Evolutionary conservation across 1,140 invertebrate genomes (phyloP).

Genomic region (Drosophila equinoxialis): DNA sequence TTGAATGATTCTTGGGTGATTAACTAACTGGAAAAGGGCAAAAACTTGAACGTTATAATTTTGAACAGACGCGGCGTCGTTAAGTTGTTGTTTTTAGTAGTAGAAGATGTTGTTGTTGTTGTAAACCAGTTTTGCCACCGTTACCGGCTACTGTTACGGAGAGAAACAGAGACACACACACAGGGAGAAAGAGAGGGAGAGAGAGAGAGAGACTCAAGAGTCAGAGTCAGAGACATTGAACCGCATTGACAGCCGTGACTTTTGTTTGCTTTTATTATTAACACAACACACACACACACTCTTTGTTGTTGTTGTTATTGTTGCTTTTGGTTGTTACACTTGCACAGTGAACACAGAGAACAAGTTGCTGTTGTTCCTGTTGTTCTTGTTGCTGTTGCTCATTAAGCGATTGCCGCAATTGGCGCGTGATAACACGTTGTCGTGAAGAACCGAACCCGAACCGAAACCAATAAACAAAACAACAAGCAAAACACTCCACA

Average conservation of each 20-base stretch:
- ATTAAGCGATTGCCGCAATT: constrained; percentile 63
- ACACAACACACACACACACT: constrained; percentile 41
- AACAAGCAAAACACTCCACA: constrained; percentile 44
- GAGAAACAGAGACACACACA: neutral
- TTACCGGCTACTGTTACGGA: constrained; percentile 65
- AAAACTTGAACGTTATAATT: constrained; percentile 47
- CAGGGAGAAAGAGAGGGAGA: neutral
- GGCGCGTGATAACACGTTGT: constrained; percentile 59
- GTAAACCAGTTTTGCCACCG: constrained; percentile 69
- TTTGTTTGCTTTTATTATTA: constrained; percentile 74
- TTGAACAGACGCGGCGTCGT: constrained; percentile 61
- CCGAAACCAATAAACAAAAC: constrained; percentile 24
- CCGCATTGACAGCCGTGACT: constrained; percentile 70
- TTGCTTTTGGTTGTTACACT: constrained; percentile 51
- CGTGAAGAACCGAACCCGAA: constrained; percentile 36
- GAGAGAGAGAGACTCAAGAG: neutral
- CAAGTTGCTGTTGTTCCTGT: constrained; percentile 30
- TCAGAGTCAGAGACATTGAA: constrained; percentile 63
- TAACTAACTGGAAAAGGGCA: constrained; percentile 60
- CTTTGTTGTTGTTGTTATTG: constrained; percentile 6
- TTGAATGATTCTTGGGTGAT: constrained; percentile 44
- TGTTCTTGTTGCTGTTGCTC: constrained; percentile 34
- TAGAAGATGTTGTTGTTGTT: constrained; percentile 11
- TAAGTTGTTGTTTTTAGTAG: constrained; percentile 30
- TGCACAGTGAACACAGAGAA: constrained; percentile 28